A percentile compares a stretch with the other conserved stretches of the same genome.
phyloP scores from a whole-genome alignment of 2,888 invertebrate species.

The Apotomis turbidana region DNA sequence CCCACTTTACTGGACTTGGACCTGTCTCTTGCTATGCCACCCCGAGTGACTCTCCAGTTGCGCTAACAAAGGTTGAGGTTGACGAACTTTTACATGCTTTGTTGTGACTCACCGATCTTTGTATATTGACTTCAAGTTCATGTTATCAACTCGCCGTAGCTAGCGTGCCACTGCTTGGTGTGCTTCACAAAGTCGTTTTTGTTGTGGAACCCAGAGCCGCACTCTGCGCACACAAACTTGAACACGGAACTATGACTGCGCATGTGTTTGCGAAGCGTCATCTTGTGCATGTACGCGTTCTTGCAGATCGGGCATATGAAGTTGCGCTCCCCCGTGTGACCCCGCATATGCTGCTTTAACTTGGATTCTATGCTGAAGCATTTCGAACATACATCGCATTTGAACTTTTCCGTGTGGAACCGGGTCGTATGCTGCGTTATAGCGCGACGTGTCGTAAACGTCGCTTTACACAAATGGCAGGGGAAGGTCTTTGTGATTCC shows the following conservation, averaged over 20 bases:
- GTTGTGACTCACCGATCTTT: too few species aligned
- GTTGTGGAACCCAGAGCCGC: constrained; percentile 51
- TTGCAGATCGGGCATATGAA: constrained; percentile 71
- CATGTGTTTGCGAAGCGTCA: constrained; percentile 72
- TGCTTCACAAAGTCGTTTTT: constrained; percentile 51
- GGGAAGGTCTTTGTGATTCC: constrained; percentile 55
- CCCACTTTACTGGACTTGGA: too few species aligned
- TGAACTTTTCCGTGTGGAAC: constrained; percentile 71
- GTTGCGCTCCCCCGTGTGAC: constrained; percentile 70
- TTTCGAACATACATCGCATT: constrained; percentile 73
- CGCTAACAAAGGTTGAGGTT: too few species aligned
- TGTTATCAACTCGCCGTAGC: constrained; percentile 23
- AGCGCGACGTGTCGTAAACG: constrained; percentile 54
- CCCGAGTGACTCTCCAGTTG: too few species aligned
- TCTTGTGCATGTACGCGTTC: constrained; percentile 71
- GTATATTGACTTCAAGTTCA: neutral
- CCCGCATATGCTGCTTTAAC: constrained; percentile 71
- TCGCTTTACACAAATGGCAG: constrained; percentile 58
- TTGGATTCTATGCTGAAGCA: constrained; percentile 73
- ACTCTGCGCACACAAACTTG: constrained; percentile 53
- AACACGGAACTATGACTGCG: constrained; percentile 57
- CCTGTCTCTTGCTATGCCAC: too few species aligned
- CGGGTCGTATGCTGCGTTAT: constrained; percentile 62
- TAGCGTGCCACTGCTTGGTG: constrained; percentile 48
- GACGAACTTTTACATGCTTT: too few species aligned